phyloP scores from a whole-genome alignment of 1,140 invertebrate genomes.

The Bursaphelenchus mucronatus region DNA sequence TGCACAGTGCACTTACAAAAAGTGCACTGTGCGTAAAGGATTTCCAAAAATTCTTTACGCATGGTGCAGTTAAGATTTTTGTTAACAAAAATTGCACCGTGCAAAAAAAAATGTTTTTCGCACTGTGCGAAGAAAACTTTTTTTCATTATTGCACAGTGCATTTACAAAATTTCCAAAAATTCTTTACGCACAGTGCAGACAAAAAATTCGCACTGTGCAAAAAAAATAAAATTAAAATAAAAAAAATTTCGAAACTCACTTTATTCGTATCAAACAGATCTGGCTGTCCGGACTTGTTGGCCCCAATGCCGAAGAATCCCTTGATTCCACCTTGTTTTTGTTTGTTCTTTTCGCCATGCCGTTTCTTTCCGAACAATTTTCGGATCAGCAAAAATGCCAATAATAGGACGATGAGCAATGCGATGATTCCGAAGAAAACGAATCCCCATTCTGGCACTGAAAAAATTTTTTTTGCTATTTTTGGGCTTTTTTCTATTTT shows the following conservation, averaged over 20 bases:
- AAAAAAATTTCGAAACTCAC: not conserved
- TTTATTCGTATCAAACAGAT: constrained; percentile 27
- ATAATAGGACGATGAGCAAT: constrained; percentile 50
- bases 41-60: no score
- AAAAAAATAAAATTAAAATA: no score
- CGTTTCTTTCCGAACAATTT: constrained; percentile 60
- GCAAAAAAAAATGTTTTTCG: no score
- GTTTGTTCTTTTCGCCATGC: constrained; percentile 61
- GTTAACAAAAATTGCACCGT: no score
- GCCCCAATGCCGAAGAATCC: constrained; percentile 54
- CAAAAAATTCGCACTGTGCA: no score
- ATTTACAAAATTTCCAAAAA: no score
- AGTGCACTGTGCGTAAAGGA: no score
- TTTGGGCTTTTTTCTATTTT: constrained; percentile 12
- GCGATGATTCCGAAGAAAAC: constrained; percentile 56
- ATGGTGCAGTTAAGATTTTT: no score
- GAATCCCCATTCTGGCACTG: constrained; percentile 60
- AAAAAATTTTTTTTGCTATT: constrained; percentile 19
- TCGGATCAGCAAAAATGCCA: constrained; percentile 49
- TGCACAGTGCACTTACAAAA: no score
- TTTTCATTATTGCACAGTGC: no score
- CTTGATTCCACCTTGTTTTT: constrained; percentile 51
- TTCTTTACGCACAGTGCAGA: no score
- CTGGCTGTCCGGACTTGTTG: constrained; percentile 28
- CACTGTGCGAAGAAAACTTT: no score